Base-by-base conservation (phyloP, 2,888 invertebrate species). In the Papilio demoleus region DNA sequence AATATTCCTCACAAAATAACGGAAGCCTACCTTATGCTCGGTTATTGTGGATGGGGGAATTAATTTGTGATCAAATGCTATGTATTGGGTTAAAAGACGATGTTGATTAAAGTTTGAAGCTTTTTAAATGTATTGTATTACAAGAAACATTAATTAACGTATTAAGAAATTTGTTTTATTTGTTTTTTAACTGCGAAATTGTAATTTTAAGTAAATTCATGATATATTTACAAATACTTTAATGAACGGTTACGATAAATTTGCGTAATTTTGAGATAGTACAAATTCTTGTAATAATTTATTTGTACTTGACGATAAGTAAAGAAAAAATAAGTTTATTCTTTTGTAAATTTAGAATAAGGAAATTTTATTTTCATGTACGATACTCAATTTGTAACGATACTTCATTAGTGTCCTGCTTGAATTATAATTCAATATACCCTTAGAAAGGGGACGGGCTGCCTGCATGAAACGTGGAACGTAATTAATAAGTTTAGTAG, bases 381-480 rank as follows among this genome's bases (percentile, higher is more conserved):
- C n/a, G 2, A 5, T 6, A 53, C 8, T 14, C 5, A 27, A 27
- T 22, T 53, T 8, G n/a, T 27, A 53, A n/a, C 27, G 14, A 50
- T 0, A 50, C 24, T 6, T 50, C 14, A 27, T 50, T 53, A 53
- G 50, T 53, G 27, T 3, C 27, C 14, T 14, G n/a, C 27, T 27
- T 27, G 27, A 27, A 53, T 53, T 53, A 27, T 27, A 53, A 24
- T 14, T 24, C 27, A 53, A 53, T 14, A 24, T 50, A 27, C 6
- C 50, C 50, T 53, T 53, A 27, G 24, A 27, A 53, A 53, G 6
- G 6, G 24, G 27, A 53, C 24, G 50, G n/a, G 27, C 47, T 22
- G 9, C 50, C 50, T 27, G 50, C n/a, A 53, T 27, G 24, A 27
- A 53, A 53, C 27, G 50, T 27, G 12, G 19, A 22, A 50, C 50